These are phyloP conservation scores for Hyperopisus bebe DNA, from an alignment of 2,113 vertebrate species.

Conservation along the genomic window DNA sequence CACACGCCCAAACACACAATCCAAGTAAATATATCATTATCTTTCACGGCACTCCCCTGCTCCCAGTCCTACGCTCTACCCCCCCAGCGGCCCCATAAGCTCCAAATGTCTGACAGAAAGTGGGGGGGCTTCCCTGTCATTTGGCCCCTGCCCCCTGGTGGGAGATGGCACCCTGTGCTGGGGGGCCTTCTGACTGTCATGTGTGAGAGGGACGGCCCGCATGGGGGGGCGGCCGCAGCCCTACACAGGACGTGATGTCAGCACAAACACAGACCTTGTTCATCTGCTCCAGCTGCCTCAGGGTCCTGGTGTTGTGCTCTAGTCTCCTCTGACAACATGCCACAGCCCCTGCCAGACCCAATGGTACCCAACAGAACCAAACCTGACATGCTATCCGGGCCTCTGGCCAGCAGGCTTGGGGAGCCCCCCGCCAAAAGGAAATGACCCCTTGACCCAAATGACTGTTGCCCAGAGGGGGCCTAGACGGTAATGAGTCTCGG, in stretches of 20 bases:
- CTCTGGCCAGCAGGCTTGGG: background rate
- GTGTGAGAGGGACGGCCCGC: no score
- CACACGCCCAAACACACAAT: background rate
- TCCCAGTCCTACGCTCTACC: background rate
- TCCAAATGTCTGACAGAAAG: background rate
- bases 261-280: background rate
- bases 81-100: background rate
- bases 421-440: background rate
- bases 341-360: background rate
- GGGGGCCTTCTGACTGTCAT: background rate
- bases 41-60: background rate
- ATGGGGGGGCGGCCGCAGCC: background rate
- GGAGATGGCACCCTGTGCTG: background rate
- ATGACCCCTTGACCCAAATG: background rate
- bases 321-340: background rate
- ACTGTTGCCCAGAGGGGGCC: background rate
- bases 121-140: background rate
- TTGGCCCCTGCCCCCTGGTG: background rate
- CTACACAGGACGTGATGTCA: background rate
- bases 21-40: conserved; percentile 27
- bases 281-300: background rate
- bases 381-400: background rate
- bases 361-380: background rate
- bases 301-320: background rate
- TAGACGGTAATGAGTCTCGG: conserved; percentile 15